These are phyloP conservation scores for Diplodus sargus DNA, from an alignment of 2,797 vertebrate genomes.

Conservation along the genomic window DNA sequence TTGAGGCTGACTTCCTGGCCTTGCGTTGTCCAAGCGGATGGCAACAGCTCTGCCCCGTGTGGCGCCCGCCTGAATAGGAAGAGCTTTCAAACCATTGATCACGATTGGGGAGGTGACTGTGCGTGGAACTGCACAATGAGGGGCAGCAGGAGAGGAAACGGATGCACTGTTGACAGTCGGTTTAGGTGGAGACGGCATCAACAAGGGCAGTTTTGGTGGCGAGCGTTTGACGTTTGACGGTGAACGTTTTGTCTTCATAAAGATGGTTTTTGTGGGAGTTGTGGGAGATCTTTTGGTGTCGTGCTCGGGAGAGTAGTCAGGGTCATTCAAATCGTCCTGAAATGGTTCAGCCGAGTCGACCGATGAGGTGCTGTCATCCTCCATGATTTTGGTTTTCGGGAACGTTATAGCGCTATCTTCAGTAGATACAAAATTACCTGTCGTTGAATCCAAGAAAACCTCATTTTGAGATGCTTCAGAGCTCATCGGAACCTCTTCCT, in stretches of 20 bases:
- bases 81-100: slow-evolving; percentile 85
- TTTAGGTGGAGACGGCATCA: slow-evolving; percentile 40
- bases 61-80: slow-evolving; percentile 69
- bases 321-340: slow-evolving; percentile 76
- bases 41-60: slow-evolving; percentile 68
- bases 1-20: slow-evolving; percentile 45
- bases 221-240: slow-evolving; percentile 38
- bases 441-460: slow-evolving; percentile 71
- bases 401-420: slow-evolving; percentile 32
- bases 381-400: slow-evolving; percentile 13
- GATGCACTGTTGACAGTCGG: slow-evolving; percentile 41
- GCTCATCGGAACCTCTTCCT: slow-evolving; percentile 66
- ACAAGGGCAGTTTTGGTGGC: slow-evolving; percentile 54
- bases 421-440: slow-evolving; percentile 72
- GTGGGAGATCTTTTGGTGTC: slow-evolving; percentile 47
- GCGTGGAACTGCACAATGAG: slow-evolving; percentile 52
- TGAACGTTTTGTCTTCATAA: slow-evolving; percentile 51
- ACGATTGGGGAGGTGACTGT: slow-evolving; percentile 75
- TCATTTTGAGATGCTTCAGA: slow-evolving; percentile 53
- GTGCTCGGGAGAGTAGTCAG: slow-evolving; percentile 61
- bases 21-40: slow-evolving; percentile 76
- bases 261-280: slow-evolving; percentile 42
- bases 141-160: slow-evolving; percentile 37
- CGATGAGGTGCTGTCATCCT: slow-evolving; percentile 65
- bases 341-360: slow-evolving; percentile 63